Conservation (phyloP, 2,797 vertebrate species). For the Distichodus sexfasciatus region DNA sequence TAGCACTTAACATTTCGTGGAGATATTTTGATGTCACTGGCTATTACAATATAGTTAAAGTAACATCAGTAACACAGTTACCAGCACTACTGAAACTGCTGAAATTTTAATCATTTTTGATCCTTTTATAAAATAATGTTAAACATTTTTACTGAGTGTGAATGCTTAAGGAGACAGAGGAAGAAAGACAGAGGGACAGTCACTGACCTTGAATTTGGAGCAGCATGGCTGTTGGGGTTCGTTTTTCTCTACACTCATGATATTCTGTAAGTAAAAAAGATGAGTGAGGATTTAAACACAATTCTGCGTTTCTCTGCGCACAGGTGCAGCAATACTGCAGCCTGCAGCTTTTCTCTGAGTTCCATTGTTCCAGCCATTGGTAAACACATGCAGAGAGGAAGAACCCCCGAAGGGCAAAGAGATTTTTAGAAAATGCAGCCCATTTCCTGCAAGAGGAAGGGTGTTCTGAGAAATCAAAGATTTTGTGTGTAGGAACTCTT, state of each 20-base stretch:
- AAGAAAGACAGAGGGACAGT: background rate
- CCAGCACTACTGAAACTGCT: too few relatives aligned
- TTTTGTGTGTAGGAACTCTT: background rate
- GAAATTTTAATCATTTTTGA: background rate
- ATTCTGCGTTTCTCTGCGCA: background rate
- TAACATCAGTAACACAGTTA: too few relatives aligned
- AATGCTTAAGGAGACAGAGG: background rate
- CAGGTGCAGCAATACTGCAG: background rate
- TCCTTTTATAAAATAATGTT: background rate
- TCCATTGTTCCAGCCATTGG: conserved; percentile 23
- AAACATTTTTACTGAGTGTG: background rate
- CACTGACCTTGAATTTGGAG: conserved; percentile 73
- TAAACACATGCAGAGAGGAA: conserved; percentile 35
- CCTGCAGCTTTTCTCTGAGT: background rate
- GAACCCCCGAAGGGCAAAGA: conserved; percentile 22
- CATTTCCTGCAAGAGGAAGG: conserved; percentile 44
- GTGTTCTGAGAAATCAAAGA: conserved; percentile 37
- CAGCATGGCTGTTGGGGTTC: conserved; percentile 58
- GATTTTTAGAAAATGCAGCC: conserved; percentile 18
- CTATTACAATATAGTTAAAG: too few relatives aligned
- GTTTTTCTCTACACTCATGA: conserved; percentile 73
- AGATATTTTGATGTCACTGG: too few relatives aligned
- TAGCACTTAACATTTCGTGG: too few relatives aligned
- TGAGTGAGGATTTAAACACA: background rate
- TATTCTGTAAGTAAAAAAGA: conserved; percentile 43